Evolutionary conservation across 2,888 invertebrate species (phyloP).

Genomic region (Aphrophora alni): DNA sequence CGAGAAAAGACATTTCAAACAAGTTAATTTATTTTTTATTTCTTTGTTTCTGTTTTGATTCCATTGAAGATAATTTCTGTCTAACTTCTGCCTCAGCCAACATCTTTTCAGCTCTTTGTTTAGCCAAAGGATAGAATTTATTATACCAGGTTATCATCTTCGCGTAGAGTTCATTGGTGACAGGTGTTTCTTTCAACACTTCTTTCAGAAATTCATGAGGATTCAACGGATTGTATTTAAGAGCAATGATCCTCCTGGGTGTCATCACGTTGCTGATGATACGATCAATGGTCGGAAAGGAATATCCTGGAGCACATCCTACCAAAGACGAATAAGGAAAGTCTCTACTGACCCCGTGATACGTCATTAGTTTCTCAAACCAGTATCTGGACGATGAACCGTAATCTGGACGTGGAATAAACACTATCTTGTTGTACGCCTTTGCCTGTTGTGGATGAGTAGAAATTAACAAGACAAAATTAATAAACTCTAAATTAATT

Average conservation of each 20-base stretch:
- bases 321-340: conserved; percentile 66
- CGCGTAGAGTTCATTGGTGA: conserved; percentile 12
- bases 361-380: conserved; percentile 64
- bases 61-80: conserved; percentile 57
- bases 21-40: conserved; percentile 44
- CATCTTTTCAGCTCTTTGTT: conserved; percentile 56
- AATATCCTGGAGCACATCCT: conserved; percentile 63
- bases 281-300: conserved; percentile 61
- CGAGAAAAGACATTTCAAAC: too few relatives aligned
- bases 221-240: conserved; percentile 55
- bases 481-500: too few relatives aligned
- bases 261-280: conserved; percentile 59
- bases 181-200: neutral
- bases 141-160: conserved; percentile 35
- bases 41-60: conserved; percentile 57
- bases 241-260: conserved; percentile 61
- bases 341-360: conserved; percentile 64
- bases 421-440: conserved; percentile 64
- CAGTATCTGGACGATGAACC: conserved; percentile 62
- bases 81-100: conserved; percentile 56
- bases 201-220: conserved; percentile 22
- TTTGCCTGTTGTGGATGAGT: conserved; percentile 59
- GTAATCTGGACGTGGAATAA: conserved; percentile 65
- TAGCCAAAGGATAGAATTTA: conserved; percentile 51
- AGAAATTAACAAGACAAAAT: neutral